Conservation (phyloP, 2,797 vertebrate species). For the Ataeniobius toweri region DNA sequence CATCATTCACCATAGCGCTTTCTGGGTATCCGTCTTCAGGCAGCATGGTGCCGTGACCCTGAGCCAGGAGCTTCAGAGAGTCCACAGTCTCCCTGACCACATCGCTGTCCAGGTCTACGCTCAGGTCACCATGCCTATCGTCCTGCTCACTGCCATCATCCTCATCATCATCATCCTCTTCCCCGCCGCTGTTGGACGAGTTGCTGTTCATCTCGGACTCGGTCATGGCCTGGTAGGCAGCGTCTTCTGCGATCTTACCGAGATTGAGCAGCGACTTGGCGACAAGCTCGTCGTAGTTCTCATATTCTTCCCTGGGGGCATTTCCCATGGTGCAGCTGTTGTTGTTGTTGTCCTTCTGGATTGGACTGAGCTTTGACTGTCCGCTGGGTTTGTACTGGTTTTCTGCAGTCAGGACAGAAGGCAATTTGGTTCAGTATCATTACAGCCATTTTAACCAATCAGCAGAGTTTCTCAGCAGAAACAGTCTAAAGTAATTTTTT, state of each 20-base stretch:
- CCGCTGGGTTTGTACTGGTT: slow-evolving; percentile 82
- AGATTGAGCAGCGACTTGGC: slow-evolving; percentile 97
- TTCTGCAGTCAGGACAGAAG: slow-evolving; percentile 77
- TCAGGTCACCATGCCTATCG: slow-evolving; percentile 87
- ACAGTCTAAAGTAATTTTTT: no score
- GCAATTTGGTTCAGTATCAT: slow-evolving; percentile 18
- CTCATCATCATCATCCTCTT: slow-evolving; percentile 85
- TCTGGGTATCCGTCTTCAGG: slow-evolving; percentile 88
- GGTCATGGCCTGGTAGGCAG: slow-evolving; percentile 93
- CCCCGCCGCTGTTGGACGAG: slow-evolving; percentile 89
- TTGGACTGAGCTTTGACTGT: slow-evolving; percentile 85
- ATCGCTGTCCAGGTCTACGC: slow-evolving; percentile 96
- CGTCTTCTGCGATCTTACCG: slow-evolving; percentile 97
- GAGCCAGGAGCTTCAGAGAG: slow-evolving; percentile 94
- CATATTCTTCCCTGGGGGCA: slow-evolving; percentile 86
- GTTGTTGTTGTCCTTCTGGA: slow-evolving; percentile 90
- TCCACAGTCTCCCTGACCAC: slow-evolving; percentile 97
- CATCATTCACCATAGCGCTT: slow-evolving; percentile 62
- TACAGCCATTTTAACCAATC: no score
- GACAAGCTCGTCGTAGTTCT: slow-evolving; percentile 98
- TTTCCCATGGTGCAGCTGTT: slow-evolving; percentile 72
- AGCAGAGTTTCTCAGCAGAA: no score
- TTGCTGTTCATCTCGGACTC: slow-evolving; percentile 99
- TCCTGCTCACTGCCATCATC: slow-evolving; percentile 60
- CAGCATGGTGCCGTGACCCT: slow-evolving; percentile 92